These are phyloP conservation scores for Macrostomum lignano DNA, from an alignment of 1,140 invertebrate genomes.

Conservation along the genomic window DNA sequence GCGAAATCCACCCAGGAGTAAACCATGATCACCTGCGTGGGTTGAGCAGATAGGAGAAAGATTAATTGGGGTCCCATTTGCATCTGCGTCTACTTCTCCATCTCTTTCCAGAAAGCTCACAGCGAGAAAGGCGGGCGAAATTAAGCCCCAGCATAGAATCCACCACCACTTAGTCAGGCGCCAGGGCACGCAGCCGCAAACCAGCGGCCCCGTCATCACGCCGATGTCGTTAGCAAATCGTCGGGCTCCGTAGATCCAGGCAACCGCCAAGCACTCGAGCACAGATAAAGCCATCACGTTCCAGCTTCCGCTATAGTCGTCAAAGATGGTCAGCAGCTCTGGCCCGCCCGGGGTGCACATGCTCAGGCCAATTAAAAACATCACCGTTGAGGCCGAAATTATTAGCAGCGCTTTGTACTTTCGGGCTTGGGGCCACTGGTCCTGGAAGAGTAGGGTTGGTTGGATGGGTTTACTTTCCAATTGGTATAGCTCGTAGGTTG, in stretches of 20 bases:
- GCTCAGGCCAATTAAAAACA: not conserved
- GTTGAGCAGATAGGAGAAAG: constrained; percentile 11
- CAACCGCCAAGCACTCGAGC: constrained; percentile 74
- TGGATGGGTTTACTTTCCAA: too few species aligned
- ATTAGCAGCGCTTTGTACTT: not conserved
- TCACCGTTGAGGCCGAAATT: not conserved
- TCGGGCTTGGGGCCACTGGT: not conserved
- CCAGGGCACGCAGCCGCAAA: too few species aligned
- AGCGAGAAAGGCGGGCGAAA: too few species aligned
- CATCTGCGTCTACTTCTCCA: too few species aligned
- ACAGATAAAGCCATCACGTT: constrained; percentile 87
- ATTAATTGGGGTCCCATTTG: too few species aligned
- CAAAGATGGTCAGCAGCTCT: constrained; percentile 75
- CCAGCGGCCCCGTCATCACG: too few species aligned
- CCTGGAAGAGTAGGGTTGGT: too few species aligned
- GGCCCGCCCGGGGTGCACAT: constrained; percentile 38
- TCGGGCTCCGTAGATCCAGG: constrained; percentile 59
- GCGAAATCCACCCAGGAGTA: constrained; percentile 32
- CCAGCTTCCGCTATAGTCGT: constrained; percentile 74
- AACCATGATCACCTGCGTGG: constrained; percentile 34
- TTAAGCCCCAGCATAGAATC: too few species aligned
- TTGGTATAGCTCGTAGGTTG: too few species aligned
- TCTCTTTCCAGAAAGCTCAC: too few species aligned
- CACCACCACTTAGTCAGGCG: too few species aligned
- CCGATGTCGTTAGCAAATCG: constrained; percentile 45